A percentile compares a stretch with the other conserved stretches of the same genome.
These are phyloP conservation scores for Pelmatolapia mariae DNA, from an alignment of 2,113 vertebrate species.

Conservation along the genomic window DNA sequence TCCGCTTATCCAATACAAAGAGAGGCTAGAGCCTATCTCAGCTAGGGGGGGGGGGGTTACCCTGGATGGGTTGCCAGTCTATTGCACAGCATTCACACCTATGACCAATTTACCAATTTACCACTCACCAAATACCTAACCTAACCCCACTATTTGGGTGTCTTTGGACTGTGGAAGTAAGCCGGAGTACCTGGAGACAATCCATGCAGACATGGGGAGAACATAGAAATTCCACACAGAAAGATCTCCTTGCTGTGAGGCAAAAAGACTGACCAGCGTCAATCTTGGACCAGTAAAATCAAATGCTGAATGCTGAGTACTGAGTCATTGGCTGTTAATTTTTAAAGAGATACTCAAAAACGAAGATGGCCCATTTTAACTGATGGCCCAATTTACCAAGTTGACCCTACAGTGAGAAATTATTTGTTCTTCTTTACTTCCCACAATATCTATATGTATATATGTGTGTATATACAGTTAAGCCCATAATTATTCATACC, in stretches of 20 bases:
- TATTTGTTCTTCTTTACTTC: background rate
- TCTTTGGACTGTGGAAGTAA: background rate
- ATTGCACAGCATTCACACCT: background rate
- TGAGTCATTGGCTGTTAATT: background rate
- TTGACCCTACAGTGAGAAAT: background rate
- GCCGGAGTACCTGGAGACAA: too few species aligned
- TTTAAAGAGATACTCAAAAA: background rate
- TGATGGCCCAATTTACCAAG: background rate
- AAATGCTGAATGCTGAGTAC: background rate
- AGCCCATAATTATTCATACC: too few species aligned
- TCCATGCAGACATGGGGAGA: too few species aligned
- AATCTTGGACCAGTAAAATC: background rate
- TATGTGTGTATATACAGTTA: too few species aligned
- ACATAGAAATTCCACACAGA: too few species aligned
- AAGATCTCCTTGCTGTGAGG: background rate
- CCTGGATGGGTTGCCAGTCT: background rate
- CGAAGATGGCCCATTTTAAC: background rate
- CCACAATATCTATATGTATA: background rate
- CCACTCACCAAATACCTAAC: background rate
- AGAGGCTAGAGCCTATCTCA: background rate
- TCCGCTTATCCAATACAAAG: background rate
- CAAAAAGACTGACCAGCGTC: background rate
- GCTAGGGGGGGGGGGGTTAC: background rate
- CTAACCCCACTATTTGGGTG: background rate
- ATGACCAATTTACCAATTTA: background rate